Base-by-base conservation (phyloP, 2,888 invertebrate genomes). In the Stegophylla sp. region DNA sequence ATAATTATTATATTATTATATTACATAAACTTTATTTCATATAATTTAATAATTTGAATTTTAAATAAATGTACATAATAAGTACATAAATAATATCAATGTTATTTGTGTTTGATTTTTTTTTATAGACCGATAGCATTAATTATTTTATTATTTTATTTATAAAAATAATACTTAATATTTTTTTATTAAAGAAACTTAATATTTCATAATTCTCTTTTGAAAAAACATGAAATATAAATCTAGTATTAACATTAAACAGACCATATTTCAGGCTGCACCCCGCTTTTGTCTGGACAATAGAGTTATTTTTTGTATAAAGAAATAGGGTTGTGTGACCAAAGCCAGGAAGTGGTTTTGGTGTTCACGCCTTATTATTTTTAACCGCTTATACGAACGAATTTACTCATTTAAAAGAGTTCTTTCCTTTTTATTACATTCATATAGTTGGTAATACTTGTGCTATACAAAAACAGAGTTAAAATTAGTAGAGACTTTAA, bases 321-420 rank as follows among this genome's bases (percentile, higher is more conserved):
- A 17, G 34, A 61, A 51, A 34, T 20, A 15, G 34, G 67, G 77
- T 45, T 34, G 59, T 53, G 67, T 43, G 56, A 48, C 15, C 43
- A 12, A 28, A 75, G 59, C 69, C 77, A 77, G 77, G 69, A 77
- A 77, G 77, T 77, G 77, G 67, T 77, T 77, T 77, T 59, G 34
- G 34, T 51, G 45, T 77, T 69, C 59, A 77, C 69, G 67, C 67
- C 67, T 69, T 77, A 69, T 77, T 69, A 69, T 77, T 77, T 77
- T 69, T 59, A 69, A 69, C 77, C 69, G 67, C 59, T 69, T 59
- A n/a, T n/a, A 59, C 56, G 12, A 67, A 67, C 20, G 53, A 13
- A n/a, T 45, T 69, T 51, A 34, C 23, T 41, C 61, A 63, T 63
- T 63, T 67, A 7, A 34, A 48, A 48, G 20, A 34, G 34, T 1